These are phyloP conservation scores for Sarcophaga subvicina DNA, from an alignment of 2,888 invertebrate species.

Conservation along the genomic window DNA sequence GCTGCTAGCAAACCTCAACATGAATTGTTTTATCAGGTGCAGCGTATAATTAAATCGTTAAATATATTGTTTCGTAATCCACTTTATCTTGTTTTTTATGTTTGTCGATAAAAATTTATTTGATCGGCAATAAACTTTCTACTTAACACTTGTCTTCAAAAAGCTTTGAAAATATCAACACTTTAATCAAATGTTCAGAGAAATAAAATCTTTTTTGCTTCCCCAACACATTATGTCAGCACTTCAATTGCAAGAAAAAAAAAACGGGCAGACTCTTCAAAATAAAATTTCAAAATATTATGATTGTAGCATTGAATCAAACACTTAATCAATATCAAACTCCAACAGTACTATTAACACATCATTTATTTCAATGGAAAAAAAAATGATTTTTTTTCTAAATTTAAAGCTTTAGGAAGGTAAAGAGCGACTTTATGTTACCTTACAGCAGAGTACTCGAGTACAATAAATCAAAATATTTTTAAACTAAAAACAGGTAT, in stretches of 20 bases:
- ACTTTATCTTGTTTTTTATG: neutral
- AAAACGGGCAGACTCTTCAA: neutral
- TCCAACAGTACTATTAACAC: conserved; percentile 58
- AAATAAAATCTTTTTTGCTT: neutral
- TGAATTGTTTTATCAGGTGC: no score
- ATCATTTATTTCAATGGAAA: conserved; percentile 34
- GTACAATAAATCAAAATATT: no score
- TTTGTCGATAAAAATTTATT: neutral
- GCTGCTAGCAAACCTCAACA: no score
- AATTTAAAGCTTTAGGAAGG: no score
- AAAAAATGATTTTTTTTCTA: neutral
- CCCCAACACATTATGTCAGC: conserved; percentile 43
- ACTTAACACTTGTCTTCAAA: conserved; percentile 1
- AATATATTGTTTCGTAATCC: no score
- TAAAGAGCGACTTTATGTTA: no score
- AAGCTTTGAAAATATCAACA: conserved; percentile 17
- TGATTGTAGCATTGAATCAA: conserved; percentile 48
- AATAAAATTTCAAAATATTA: conserved; percentile 53
- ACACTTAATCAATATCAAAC: conserved; percentile 47
- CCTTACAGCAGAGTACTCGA: no score
- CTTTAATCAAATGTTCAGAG: conserved; percentile 11
- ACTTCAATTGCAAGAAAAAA: conserved; percentile 51
- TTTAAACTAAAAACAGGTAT: no score
- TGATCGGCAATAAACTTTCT: conserved; percentile 1
- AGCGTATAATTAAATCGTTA: no score